Conservation (phyloP, 2,113 vertebrate species). For the Proteles cristata region DNA sequence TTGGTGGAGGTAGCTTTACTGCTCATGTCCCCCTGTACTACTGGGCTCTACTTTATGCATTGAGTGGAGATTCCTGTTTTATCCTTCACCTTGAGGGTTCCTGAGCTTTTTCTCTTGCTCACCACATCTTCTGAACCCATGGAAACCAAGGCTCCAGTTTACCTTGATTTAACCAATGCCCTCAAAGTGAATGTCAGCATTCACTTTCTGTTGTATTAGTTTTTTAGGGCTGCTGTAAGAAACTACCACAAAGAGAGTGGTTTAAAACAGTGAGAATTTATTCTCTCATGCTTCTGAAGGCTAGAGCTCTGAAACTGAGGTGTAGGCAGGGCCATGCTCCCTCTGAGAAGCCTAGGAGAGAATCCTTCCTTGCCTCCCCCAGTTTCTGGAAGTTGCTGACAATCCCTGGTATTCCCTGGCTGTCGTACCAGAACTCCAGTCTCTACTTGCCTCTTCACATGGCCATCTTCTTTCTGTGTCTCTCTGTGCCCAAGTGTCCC, state of each 20-base stretch:
- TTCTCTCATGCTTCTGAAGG: background rate
- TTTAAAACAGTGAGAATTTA: background rate
- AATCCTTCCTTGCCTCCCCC: background rate
- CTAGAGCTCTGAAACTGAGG: background rate
- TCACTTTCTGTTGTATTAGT: background rate
- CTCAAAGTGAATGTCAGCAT: background rate
- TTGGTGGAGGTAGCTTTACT: background rate
- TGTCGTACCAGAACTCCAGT: no score
- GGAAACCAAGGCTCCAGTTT: background rate
- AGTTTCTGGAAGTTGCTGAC: background rate
- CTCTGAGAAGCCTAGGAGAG: background rate
- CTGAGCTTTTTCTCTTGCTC: background rate
- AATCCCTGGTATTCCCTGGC: background rate
- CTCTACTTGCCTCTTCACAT: background rate
- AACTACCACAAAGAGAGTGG: background rate
- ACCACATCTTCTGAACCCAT: background rate
- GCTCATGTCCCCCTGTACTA: background rate
- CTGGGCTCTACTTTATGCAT: fast-evolving
- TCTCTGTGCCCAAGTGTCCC: no score
- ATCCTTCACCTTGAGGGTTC: no score
- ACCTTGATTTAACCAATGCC: no score
- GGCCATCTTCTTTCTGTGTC: background rate
- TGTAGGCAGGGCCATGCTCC: background rate
- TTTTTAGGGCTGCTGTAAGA: background rate
- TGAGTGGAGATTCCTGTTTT: background rate